Conservation (phyloP, 2,797 vertebrate species). For the Triplophysa bombifrons region DNA sequence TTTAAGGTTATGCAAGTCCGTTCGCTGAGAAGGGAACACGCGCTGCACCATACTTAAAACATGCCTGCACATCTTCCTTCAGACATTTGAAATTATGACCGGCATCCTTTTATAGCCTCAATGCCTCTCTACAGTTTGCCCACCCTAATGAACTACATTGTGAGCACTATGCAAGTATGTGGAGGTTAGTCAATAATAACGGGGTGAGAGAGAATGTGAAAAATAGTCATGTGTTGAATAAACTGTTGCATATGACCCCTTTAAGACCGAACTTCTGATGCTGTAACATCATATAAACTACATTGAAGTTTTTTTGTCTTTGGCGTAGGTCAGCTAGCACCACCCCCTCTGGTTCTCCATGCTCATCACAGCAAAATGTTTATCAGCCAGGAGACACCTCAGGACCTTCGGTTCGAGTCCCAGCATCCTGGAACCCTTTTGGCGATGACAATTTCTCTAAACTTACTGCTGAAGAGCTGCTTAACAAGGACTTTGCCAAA, state of each 20-base stretch:
- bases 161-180: background rate
- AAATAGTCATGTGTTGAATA: no score
- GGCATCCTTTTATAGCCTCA: no score
- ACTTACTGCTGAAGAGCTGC: constrained; percentile 95
- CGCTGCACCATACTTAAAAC: no score
- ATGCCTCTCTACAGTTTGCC: no score
- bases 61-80: no score
- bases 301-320: background rate
- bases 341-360: constrained; percentile 95
- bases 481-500: constrained; percentile 98
- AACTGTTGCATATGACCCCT: no score
- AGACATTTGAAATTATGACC: no score
- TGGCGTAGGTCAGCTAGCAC: constrained; percentile 91
- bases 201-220: background rate
- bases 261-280: background rate
- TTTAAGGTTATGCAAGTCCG: no score
- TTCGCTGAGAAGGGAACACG: no score
- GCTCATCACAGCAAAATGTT: constrained; percentile 95
- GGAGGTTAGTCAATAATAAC: background rate
- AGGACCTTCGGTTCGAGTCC: constrained; percentile 59
- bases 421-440: constrained; percentile 94
- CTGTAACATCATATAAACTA: background rate
- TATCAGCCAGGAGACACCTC: constrained; percentile 81
- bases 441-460: constrained; percentile 98
- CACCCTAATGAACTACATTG: no score